Evolutionary conservation across 2,888 invertebrate species (phyloP), one percentile per base, ranked within the genome.

Genomic region (Athrips mouffetella): DNA sequence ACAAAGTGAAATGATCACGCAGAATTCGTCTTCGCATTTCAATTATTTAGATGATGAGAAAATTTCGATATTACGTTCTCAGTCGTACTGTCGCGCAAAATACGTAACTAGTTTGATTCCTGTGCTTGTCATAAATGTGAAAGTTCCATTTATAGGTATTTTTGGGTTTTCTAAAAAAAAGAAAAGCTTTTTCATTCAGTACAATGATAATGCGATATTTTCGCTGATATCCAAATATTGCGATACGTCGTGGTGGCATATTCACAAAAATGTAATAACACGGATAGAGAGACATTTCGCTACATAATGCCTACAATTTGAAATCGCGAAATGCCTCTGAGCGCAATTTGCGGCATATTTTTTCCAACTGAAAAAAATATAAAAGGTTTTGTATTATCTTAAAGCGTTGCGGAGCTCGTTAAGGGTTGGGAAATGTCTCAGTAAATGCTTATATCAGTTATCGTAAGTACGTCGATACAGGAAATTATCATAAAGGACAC

Each of bases 251-350:
- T 57, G 56, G 55, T 56, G 55, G 59, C 54, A 55, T 67, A 59
- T 62, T 61, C 59, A 60, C 56, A 63, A 67, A 57, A 64, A 58
- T 53, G 58, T 61, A 53, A 57, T 58, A 58, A 52, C 53, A 55
- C 55, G 67, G 61, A 71, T 72, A 74, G 73, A 72, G 57, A 71
- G 57, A 58, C 63, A 60, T 64, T 50, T 56, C 50, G 50, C 48
- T 25, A 51, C 64, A 66, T 70, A 70, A 66, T 56, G 47, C 47
- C 46, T 44, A 47, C 47, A 79, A 78, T 80, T 80, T 78, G 72
- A 73, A 79, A 76, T 76, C 76, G 71, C 73, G 67, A 70, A 75
- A 80, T 72, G 66, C 66, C 65, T 65, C 63, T 60, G 58, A 62
- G 62, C 65, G 70, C 75, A 65, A 74, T 77, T 75, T 66, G 59